Percentiles rank a stretch among this genome's conserved stretches.
Evolutionary conservation across 2,797 vertebrate species (phyloP).

Genomic region (Centroberyx gerrardi): DNA sequence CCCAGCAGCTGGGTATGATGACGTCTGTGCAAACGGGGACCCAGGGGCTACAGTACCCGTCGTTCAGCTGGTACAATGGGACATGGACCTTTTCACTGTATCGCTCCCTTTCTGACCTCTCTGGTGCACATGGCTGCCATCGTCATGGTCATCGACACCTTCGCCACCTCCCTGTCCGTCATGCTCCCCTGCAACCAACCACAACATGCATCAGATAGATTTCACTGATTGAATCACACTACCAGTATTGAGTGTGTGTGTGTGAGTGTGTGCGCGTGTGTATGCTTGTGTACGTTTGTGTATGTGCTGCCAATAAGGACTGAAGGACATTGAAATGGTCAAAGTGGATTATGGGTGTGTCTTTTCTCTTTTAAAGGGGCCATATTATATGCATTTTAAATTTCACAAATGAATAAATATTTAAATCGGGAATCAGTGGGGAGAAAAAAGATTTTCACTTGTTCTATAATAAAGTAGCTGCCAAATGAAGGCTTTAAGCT

Average conservation of each 20-base stretch:
- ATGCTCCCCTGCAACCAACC: conserved; percentile 58
- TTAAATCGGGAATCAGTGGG: conserved; percentile 62
- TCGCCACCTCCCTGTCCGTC: conserved; percentile 62
- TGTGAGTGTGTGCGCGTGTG: conserved; percentile 36
- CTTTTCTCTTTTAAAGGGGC: conserved; percentile 66
- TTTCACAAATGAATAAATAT: conserved; percentile 41
- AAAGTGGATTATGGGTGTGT: conserved; percentile 50
- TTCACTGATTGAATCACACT: conserved; percentile 80
- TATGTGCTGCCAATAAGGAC: conserved; percentile 78
- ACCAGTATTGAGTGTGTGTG: conserved; percentile 81
- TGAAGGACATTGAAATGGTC: conserved; percentile 79
- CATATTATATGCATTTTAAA: conserved; percentile 72
- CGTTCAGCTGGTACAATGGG: conserved; percentile 77
- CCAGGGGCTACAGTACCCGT: conserved; percentile 73
- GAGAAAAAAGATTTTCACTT: conserved; percentile 56
- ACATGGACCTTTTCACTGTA: conserved; percentile 89
- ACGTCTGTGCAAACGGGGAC: conserved; percentile 64
- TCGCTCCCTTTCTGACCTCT: conserved; percentile 80
- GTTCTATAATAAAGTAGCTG: conserved; percentile 73
- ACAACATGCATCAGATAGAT: conserved; percentile 69
- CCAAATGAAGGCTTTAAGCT: conserved; percentile 65
- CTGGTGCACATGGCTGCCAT: conserved; percentile 76
- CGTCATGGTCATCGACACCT: conserved; percentile 63
- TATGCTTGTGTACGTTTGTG: conserved; percentile 36
- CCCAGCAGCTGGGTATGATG: conserved; percentile 67